A percentile compares a stretch with the other conserved stretches of the same genome.
phyloP scores from a whole-genome alignment of 2,888 invertebrate species.

The Diadromus collaris region DNA sequence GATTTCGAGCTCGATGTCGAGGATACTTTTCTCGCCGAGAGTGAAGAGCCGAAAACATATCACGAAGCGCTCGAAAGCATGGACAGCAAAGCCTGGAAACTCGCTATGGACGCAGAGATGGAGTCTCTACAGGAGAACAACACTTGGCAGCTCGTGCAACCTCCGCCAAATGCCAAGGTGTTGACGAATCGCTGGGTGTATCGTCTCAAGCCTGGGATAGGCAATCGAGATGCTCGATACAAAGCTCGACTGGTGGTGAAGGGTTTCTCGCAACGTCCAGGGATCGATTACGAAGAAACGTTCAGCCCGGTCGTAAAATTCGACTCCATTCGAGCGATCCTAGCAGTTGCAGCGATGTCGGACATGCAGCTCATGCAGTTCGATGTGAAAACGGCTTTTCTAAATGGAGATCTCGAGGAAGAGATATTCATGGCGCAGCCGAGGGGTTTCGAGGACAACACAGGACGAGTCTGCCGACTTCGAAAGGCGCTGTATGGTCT shows the following conservation, averaged over 20 bases:
- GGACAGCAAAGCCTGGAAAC: conserved; percentile 37
- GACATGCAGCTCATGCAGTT: conserved; percentile 67
- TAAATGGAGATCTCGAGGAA: conserved; percentile 59
- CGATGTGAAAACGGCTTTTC: conserved; percentile 71
- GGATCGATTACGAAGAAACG: conserved; percentile 67
- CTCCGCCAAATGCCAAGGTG: conserved; percentile 10
- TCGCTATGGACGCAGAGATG: conserved; percentile 51
- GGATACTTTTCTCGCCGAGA: background rate
- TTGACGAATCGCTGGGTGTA: conserved; percentile 43
- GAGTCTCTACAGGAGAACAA: conserved; percentile 39
- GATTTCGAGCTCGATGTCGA: conserved; percentile 11
- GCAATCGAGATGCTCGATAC: background rate
- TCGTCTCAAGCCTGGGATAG: conserved; percentile 2
- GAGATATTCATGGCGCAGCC: no score
- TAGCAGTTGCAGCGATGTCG: conserved; percentile 62
- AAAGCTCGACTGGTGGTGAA: conserved; percentile 65
- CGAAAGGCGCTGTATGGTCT: conserved; percentile 29
- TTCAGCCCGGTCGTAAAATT: conserved; percentile 64
- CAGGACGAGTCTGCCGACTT: conserved; percentile 17
- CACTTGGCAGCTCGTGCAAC: conserved; percentile 44
- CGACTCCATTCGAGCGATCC: conserved; percentile 62
- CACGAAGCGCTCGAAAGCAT: conserved; percentile 35
- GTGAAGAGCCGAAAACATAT: conserved; percentile 14
- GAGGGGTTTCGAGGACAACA: conserved; percentile 24
- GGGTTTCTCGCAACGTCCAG: conserved; percentile 65